Evolutionary conservation across 2,888 invertebrate genomes (phyloP).

Genomic region (Argyra leucocephala): DNA sequence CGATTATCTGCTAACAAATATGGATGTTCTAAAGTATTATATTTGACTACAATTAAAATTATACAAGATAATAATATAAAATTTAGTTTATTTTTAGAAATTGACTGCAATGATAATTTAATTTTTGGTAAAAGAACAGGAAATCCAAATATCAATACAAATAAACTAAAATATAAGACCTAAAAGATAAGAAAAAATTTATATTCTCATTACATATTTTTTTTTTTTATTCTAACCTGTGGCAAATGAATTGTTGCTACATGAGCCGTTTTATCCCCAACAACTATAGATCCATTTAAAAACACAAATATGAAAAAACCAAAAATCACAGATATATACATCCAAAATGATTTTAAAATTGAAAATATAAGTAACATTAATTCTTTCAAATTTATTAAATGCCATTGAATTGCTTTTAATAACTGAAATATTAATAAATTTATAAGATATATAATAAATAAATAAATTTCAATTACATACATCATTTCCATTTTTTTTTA

Average conservation of each 20-base stretch:
- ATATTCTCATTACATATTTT: background rate
- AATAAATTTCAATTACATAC: slow-evolving; percentile 17
- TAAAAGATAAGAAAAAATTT: slow-evolving; percentile 25
- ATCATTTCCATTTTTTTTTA: background rate
- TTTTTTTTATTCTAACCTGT: slow-evolving; percentile 45
- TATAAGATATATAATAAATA: background rate
- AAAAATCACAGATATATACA: slow-evolving; percentile 42
- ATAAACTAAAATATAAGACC: slow-evolving; percentile 72
- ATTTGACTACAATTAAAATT: slow-evolving; percentile 43
- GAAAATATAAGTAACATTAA: slow-evolving; percentile 22
- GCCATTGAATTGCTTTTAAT: background rate
- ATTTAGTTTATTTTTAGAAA: background rate
- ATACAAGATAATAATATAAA: slow-evolving; percentile 18
- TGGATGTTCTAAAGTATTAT: slow-evolving; percentile 80
- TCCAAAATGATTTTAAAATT: slow-evolving; percentile 34
- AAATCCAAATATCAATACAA: slow-evolving; percentile 56
- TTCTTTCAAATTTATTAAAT: background rate
- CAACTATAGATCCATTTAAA: slow-evolving; percentile 75
- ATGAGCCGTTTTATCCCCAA: slow-evolving; percentile 88
- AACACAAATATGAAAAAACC: slow-evolving; percentile 61
- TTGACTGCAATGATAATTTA: background rate
- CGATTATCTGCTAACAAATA: slow-evolving; percentile 55
- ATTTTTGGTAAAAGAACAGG: slow-evolving; percentile 50
- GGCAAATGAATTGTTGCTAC: slow-evolving; percentile 69
- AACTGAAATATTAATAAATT: background rate